Base-by-base conservation (phyloP, 2,797 vertebrate genomes). In the Rhynchonycteris naso region DNA sequence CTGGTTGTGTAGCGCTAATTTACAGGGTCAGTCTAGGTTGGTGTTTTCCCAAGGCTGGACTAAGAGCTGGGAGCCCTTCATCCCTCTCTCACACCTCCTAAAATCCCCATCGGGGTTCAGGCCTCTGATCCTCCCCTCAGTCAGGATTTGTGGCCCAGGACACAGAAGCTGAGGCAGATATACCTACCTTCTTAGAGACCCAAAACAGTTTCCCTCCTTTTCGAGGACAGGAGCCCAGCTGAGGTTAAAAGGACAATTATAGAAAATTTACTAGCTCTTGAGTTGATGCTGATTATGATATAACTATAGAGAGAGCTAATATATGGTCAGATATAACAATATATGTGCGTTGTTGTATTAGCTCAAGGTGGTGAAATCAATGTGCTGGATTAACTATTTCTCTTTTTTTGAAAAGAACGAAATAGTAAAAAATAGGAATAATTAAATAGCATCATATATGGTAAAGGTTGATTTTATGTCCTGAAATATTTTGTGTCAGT, bases 1-100 rank as follows among this genome's bases (percentile, higher is more conserved):
- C 35, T 3, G 0, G 3, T 9, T 1, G 4, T 35, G 43, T 1
- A 0, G n/a, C 3, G 1, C 54, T 28, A 0, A 33, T 33, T 54
- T 43, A 5, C 81, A 1, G 0, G 14, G 18, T 26, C 18, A 2
- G 19, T 47, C 3, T 1, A 1, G 11, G 2, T 21, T 18, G 7
- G 30, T 1, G 13, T 50, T 93, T 86, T 54, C 66, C 22, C 43
- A 22, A 21, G 10, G 14, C 9, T 4, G 0, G 4, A 18, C 72
- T 83, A 26, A 9, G 11, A 47, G 59, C 56, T 68, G 26, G 38
- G 19, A 47, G 75, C 43, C 19, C 21, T 16, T 0, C 21, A 19
- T 26, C 8, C 5, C 21, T 12, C 13, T 22, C 35, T 22, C 10
- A 1, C 19, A 4, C 1, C 1, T 81, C 30, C 19, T 18, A 16